Base-by-base conservation (phyloP, 2,113 vertebrate genomes). In the Podarcis muralis region DNA sequence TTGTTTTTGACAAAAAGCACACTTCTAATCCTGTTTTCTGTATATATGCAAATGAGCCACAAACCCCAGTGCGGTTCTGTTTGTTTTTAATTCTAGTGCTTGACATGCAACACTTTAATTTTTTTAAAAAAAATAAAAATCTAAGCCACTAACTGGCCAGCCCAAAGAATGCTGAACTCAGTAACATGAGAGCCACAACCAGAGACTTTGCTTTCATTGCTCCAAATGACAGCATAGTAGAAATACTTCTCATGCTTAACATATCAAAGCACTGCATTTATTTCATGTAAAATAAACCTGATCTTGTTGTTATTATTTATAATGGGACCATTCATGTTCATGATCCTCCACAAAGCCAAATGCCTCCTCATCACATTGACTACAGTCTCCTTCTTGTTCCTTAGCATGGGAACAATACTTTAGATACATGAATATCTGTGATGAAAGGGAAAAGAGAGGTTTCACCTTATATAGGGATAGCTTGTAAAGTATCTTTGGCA, bases 181-280 rank as follows among this genome's bases (percentile, higher is more conserved):
- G 48, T 59, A 40, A 32, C 20, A 65, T 48, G 8, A 84, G 5
- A 22, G 20, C 18, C 53, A n/a, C 27, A 81, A 74, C 4, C 77
- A 30, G 30, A 81, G 27, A 6, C 23, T 13, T 20, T 40, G 7
- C 13, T 66, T 79, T 83, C 8, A 18, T 13, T 16, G 5, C 27
- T 1, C 0, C 53, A 62, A 53, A 22, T 53, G 40, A 0, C 37
- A 2, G 65, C 0, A 1, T 0, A 0, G 23, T 0, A 1, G 18
- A 43, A 87, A 4, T 0, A 20, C 80, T 37, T 2, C 0, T 1
- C 6, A 0, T 1, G 0, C 4, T 30, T 20, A 59, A 20, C 48
- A 77, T 35, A 1, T 32, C 30, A 66, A 0, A 0, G 0, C 18
- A 1, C 30, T 0, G 0, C 15, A 0, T 43, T 12, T 78, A 0